phyloP scores from a whole-genome alignment of 2,113 vertebrate species.

The Zosterops hypoxanthus region DNA sequence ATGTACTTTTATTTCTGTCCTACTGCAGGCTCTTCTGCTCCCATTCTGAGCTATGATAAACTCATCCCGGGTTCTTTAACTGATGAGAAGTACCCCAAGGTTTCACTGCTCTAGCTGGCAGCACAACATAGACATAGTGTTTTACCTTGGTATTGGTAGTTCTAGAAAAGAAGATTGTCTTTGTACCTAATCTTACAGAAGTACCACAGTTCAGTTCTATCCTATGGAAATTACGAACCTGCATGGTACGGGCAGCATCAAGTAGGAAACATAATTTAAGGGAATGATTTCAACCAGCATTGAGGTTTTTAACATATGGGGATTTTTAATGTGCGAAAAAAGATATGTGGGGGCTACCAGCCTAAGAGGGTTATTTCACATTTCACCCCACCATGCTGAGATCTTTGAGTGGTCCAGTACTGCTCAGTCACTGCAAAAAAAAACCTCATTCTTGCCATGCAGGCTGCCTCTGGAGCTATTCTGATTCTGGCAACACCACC shows the following conservation, averaged over 20 bases:
- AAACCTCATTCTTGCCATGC: neutral
- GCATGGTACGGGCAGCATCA: neutral
- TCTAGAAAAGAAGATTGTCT: neutral
- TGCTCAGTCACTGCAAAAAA: neutral
- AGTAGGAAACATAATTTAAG: neutral
- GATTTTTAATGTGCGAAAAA: neutral
- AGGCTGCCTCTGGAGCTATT: neutral
- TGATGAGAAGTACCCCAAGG: neutral
- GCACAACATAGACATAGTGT: neutral
- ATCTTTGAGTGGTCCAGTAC: neutral
- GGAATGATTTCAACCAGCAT: neutral
- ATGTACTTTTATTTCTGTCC: neutral
- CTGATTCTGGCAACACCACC: neutral
- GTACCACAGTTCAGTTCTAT: neutral
- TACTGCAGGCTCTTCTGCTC: neutral
- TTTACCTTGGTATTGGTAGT: neutral
- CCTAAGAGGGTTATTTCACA: neutral
- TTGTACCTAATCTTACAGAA: neutral
- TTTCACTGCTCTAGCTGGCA: neutral
- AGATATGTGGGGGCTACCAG: neutral
- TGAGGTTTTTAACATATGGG: neutral
- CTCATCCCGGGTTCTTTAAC: accelerated
- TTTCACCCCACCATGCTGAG: neutral
- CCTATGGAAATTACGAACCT: neutral
- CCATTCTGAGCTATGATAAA: neutral